A percentile compares a stretch with the other conserved stretches of the same genome.
Evolutionary conservation across 2,888 invertebrate genomes (phyloP).

Genomic region (Gastrophysa polygoni): DNA sequence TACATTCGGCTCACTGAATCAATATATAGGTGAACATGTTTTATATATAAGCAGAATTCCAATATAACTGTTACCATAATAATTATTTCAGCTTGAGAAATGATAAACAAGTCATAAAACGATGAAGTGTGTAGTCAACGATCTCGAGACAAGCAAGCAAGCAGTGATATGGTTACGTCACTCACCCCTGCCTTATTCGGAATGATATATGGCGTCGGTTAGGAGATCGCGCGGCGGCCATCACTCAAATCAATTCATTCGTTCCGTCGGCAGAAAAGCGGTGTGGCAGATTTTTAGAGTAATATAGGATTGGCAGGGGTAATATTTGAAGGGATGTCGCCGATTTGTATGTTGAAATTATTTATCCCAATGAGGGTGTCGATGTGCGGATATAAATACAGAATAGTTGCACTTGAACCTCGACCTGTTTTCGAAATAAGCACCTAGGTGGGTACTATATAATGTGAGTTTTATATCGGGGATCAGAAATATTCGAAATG

Average conservation of each 20-base stretch:
- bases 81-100: constrained; percentile 1
- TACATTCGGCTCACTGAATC: too few relatives aligned
- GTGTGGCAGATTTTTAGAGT: constrained; percentile 10
- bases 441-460: too few relatives aligned
- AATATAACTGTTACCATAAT: too few relatives aligned
- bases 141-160: constrained; percentile 46
- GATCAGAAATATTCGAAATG: too few relatives aligned
- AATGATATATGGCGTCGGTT: constrained; percentile 67
- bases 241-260: constrained; percentile 61
- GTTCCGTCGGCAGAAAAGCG: constrained; percentile 20
- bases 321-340: constrained; percentile 17
- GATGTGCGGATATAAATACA: too few relatives aligned
- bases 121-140: constrained; percentile 49
- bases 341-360: not conserved
- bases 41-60: too few relatives aligned
- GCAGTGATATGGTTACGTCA: constrained; percentile 52
- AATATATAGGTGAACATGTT: too few relatives aligned
- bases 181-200: constrained; percentile 58
- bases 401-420: too few relatives aligned
- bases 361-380: too few relatives aligned
- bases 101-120: constrained; percentile 49
- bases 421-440: too few relatives aligned
- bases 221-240: constrained; percentile 64
- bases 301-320: not conserved
- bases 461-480: too few relatives aligned